phyloP scores from a whole-genome alignment of 64 coral and sea anemone genomes.

The Acropora tenuis region DNA sequence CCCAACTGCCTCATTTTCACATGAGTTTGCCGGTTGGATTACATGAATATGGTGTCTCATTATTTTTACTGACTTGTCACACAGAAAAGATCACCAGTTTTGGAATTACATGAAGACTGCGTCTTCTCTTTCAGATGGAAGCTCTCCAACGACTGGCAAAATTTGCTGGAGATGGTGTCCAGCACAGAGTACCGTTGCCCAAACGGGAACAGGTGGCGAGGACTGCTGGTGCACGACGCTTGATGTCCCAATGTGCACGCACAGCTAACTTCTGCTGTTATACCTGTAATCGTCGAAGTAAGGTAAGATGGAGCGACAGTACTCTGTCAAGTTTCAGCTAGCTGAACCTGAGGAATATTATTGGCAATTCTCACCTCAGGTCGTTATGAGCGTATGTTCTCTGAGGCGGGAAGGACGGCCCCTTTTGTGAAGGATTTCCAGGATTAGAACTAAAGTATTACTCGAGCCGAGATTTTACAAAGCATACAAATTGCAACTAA shows the following conservation, averaged over 20 bases:
- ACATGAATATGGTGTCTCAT: not conserved
- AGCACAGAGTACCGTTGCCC: slow-evolving; percentile 6
- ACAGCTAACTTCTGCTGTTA: not conserved
- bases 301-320: not conserved
- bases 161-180: not conserved
- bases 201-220: not conserved
- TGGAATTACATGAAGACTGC: not conserved
- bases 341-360: too few species aligned
- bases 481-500: not conserved
- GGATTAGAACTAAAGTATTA: too few species aligned
- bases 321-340: not conserved
- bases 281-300: not conserved
- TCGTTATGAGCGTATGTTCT: too few species aligned
- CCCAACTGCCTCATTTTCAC: too few species aligned
- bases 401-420: too few species aligned
- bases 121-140: not conserved
- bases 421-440: too few species aligned
- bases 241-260: not conserved
- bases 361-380: too few species aligned
- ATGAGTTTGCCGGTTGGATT: too few species aligned
- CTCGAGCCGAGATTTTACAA: too few species aligned
- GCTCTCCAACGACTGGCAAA: not conserved
- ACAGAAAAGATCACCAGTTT: not conserved
- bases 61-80: not conserved
- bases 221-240: not conserved